These are phyloP conservation scores for Platalea minor DNA, from an alignment of 2,797 vertebrate species.

Conservation along the genomic window DNA sequence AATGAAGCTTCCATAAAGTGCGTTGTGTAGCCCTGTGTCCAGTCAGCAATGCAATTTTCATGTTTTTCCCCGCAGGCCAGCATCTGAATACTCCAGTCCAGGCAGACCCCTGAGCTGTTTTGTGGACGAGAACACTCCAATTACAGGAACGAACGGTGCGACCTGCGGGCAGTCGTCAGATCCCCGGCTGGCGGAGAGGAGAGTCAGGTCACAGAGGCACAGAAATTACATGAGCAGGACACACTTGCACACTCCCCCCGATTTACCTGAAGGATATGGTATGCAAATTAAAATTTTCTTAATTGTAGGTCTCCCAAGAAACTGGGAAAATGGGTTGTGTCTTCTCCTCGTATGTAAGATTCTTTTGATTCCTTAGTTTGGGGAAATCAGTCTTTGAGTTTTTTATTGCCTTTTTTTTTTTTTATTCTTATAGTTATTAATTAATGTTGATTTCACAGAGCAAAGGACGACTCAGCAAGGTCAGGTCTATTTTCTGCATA, in stretches of 20 bases:
- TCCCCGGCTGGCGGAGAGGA: slow-evolving; percentile 88
- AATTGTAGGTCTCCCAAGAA: neutral
- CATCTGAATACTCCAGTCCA: slow-evolving; percentile 96
- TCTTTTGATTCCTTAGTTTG: neutral
- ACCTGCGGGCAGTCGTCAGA: slow-evolving; percentile 84
- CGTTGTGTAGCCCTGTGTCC: accelerated
- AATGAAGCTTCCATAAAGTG: neutral
- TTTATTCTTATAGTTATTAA: neutral
- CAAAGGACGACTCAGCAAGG: slow-evolving; percentile 98
- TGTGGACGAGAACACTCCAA: slow-evolving; percentile 94
- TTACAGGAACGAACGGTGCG: slow-evolving; percentile 90
- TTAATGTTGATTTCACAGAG: slow-evolving; percentile 80
- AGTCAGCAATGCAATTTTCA: neutral
- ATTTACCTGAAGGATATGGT: slow-evolving; percentile 98
- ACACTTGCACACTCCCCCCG: slow-evolving; percentile 95
- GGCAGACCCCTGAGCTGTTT: slow-evolving; percentile 95
- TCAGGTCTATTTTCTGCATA: slow-evolving; percentile 97
- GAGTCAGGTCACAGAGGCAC: slow-evolving; percentile 94
- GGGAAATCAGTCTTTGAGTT: neutral
- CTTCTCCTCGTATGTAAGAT: neutral
- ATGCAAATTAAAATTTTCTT: slow-evolving; percentile 20
- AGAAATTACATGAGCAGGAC: slow-evolving; percentile 99
- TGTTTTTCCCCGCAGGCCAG: slow-evolving; percentile 78
- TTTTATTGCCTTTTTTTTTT: neutral
- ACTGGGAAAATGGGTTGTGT: neutral